Evolutionary conservation across 2,888 invertebrate species (phyloP), one percentile per base, ranked within the genome.

Genomic region (Drosophila kanekoi): DNA sequence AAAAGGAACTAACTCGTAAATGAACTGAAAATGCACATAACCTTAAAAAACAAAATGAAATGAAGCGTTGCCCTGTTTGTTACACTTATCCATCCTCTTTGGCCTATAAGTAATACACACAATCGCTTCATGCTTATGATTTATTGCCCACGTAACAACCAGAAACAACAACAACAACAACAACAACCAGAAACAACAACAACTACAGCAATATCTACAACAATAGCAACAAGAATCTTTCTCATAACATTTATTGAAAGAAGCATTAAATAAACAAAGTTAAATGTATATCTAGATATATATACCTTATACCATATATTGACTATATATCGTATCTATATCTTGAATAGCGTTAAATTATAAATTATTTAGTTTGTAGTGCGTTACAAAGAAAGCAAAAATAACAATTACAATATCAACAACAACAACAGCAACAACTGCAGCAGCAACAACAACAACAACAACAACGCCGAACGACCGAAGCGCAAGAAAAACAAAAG

Each of bases 291-390:
- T 68, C 68, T 59, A 72, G 37, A 59, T 69, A 74, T 63, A 63
- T 66, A 77, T 63, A 59, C 41, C 32, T 54, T 67, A 61, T 48
- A 69, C 43, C 45, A 52, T 59, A 57, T 57, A 70, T 65, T 80
- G 77, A 82, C 65, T 77, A 79, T 66, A 76, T 78, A 51, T 70
- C 72, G 63, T 69, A 68, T 71, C 66, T 75, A 40, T 83, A 71
- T 82, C 69, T 28, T 70, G 52, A 53, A 78, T 87, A 83, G 88
- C 71, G 71, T 79, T 82, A 83, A 69, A 65, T 78, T 75, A 77
- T 65, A 68, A 86, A 72, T 68, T 78, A 89, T 87, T 86, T 89
- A 88, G 84, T 84, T 73, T 75, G 81, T 84, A 89, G 89, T 87
- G 89, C 66, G 87, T 86, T 88, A 68, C 23, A 45, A 71, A 43